Conservation (phyloP, 2,888 invertebrate genomes). For the Dione juno region DNA sequence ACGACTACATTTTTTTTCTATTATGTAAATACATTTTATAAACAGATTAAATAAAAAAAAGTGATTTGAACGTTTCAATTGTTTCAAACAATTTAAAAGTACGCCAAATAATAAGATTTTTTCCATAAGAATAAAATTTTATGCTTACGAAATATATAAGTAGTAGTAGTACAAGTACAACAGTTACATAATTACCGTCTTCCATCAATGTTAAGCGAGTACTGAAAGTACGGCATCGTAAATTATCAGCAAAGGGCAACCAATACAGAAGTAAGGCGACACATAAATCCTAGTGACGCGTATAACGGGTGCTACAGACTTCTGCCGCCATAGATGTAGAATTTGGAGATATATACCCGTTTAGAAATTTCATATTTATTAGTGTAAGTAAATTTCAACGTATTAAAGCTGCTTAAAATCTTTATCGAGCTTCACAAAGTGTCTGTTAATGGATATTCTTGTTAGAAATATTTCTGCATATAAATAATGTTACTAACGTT, state of each 20-base stretch:
- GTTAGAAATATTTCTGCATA: background rate
- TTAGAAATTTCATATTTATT: background rate
- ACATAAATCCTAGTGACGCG: slow-evolving; percentile 58
- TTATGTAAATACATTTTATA: too few relatives aligned
- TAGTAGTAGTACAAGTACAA: too few relatives aligned
- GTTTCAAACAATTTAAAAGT: too few relatives aligned
- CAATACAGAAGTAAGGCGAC: slow-evolving; percentile 56
- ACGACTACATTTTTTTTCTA: too few relatives aligned
- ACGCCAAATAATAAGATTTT: too few relatives aligned
- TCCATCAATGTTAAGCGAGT: slow-evolving; percentile 38
- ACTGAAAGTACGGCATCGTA: slow-evolving; percentile 47
- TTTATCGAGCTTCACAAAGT: background rate
- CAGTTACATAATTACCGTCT: slow-evolving; percentile 19
- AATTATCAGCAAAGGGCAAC: slow-evolving; percentile 57
- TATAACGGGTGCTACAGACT: slow-evolving; percentile 45
- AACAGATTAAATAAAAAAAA: too few relatives aligned
- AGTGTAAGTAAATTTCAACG: background rate
- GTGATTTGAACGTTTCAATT: too few relatives aligned
- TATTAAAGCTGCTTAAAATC: background rate
- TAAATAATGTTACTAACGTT: background rate
- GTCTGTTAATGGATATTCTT: background rate
- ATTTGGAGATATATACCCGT: slow-evolving; percentile 37
- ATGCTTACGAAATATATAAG: background rate
- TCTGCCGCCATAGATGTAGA: slow-evolving; percentile 18
- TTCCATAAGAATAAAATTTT: too few relatives aligned